phyloP scores from a whole-genome alignment of 2,888 invertebrate species.

The Microctonus brassicae region DNA sequence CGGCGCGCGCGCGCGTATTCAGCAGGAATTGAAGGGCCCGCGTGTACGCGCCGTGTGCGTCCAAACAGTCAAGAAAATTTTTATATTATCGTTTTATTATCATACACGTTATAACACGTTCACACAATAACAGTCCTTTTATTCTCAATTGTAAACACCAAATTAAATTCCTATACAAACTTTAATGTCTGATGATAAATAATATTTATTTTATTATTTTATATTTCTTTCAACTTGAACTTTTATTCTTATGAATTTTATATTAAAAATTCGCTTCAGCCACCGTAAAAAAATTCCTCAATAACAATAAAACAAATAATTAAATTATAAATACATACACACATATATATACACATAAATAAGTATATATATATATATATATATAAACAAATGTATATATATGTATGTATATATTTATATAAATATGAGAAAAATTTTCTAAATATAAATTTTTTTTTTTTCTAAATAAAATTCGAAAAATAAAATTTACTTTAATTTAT shows the following conservation, averaged over 20 bases:
- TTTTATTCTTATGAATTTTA: too few species aligned
- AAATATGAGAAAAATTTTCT: too few species aligned
- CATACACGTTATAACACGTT: neutral
- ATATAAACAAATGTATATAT: too few species aligned
- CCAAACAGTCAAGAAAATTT: neutral
- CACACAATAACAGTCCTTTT: neutral
- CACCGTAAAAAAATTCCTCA: neutral
- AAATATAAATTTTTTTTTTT: neutral
- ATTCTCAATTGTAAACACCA: neutral
- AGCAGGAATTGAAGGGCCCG: slow-evolving; percentile 25
- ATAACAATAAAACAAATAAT: neutral
- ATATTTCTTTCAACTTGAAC: neutral
- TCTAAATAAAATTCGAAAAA: too few species aligned
- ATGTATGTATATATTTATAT: too few species aligned
- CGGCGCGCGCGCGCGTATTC: slow-evolving; percentile 21
- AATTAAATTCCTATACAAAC: neutral
- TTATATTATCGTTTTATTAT: neutral
- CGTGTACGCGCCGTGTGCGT: slow-evolving; percentile 33
- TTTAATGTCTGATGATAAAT: neutral
- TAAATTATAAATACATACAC: neutral
- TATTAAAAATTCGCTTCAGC: too few species aligned
- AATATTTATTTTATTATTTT: neutral
- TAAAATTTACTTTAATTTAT: too few species aligned
- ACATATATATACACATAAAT: neutral
- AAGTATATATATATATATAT: neutral